A percentile compares a stretch with the other conserved stretches of the same genome.
These are phyloP conservation scores for Clostera curtula DNA, from an alignment of 2,888 invertebrate species.

Conservation along the genomic window DNA sequence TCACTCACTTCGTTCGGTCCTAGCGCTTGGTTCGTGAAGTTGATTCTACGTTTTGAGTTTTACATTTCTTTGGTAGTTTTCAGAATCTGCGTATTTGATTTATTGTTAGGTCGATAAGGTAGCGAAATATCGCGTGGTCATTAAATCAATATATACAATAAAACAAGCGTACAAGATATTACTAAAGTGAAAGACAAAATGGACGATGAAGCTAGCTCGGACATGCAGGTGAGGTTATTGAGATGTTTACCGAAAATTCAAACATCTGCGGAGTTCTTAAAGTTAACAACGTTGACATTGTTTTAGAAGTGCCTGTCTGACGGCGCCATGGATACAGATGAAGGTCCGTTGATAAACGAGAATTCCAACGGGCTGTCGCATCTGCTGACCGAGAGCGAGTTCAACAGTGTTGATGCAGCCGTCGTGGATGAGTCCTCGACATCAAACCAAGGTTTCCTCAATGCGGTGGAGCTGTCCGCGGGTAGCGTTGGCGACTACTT, in stretches of 20 bases:
- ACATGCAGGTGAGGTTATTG: conserved; percentile 48
- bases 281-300: conserved; percentile 4
- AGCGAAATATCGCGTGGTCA: conserved; percentile 1
- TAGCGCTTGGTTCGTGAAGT: no score
- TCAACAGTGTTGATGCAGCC: conserved; percentile 60
- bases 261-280: no score
- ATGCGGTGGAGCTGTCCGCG: conserved; percentile 63
- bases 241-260: conserved; percentile 2
- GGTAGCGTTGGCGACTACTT: conserved; percentile 66
- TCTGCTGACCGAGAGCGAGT: conserved; percentile 61
- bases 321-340: conserved; percentile 61
- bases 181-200: conserved; percentile 16
- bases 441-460: conserved; percentile 64
- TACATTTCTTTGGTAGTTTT: no score
- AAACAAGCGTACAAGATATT: conserved; percentile 1
- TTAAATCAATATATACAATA: background rate
- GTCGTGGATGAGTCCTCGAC: conserved; percentile 61
- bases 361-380: conserved; percentile 66
- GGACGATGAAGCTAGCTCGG: conserved; percentile 56
- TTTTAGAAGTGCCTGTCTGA: conserved; percentile 60
- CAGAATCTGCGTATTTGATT: no score
- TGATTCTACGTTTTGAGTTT: no score
- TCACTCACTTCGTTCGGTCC: no score
- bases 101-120: no score
- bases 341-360: conserved; percentile 62